Evolutionary conservation across 2,888 invertebrate genomes (phyloP), one percentile per base, ranked within the genome.

Genomic region (Mesopsocus fuscifrons): DNA sequence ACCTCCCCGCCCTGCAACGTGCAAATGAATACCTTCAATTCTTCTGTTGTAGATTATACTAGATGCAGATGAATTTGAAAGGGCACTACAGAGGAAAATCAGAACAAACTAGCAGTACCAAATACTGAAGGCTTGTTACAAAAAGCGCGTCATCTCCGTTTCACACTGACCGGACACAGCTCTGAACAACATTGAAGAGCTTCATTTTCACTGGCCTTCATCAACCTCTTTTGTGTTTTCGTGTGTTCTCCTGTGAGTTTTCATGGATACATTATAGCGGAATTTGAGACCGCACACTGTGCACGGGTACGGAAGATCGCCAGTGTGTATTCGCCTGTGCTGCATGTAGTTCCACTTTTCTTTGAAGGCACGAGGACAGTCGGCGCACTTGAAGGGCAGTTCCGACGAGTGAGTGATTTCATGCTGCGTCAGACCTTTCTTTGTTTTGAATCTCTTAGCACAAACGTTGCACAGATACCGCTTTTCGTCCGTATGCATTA

Each of bases 331-430:
- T 4, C 38, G 38, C 15, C 15, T 6, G 21, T 38, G 38, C 20
- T 38, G 38, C 15, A 20, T 38, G 11, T 18, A 38, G 20, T 38
- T 38, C 38, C 38, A 38, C 20, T 20, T 15, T 20, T 38, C 20
- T 6, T 38, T 38, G 21, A 38, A 38, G 4, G 38, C 38, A 18
- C 11, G 15, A 9, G 18, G 18, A 18, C 38, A 38, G 15, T 33
- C 33, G 17, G 15, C n/a, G 21, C 38, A 38, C 20, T 18, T 6
- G 11, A 18, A 38, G 3, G 38, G 38, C 21, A 18, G 15, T 6
- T 18, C 3, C 6, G 15, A 5, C 8, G 38, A 18, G 20, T 38
- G 38, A 11, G 38, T 38, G 4, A 38, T 38, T 6, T n/a, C 15
- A 20, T 38, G 38, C 11, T 20, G 16, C 15, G 15, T 20, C 18